Base-by-base conservation (phyloP, 2,797 vertebrate species). In the Gouania willdenowi region DNA sequence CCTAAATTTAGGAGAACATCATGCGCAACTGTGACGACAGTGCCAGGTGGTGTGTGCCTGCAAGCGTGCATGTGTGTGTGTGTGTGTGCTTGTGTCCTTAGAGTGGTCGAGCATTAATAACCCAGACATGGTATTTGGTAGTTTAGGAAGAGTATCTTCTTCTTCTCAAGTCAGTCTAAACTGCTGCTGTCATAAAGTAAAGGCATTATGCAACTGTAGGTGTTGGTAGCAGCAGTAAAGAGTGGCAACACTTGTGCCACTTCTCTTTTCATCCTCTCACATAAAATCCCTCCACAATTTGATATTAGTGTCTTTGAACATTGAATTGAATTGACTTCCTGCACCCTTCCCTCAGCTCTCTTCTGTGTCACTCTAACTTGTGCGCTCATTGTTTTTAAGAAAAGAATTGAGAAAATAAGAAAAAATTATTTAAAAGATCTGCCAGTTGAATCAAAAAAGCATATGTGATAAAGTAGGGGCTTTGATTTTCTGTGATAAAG, bases 1-100 rank as follows among this genome's bases (percentile, higher is more conserved):
- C 67, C 82, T 87, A 88, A 87, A 87, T 84, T 86, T 88, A 88
- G 85, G 66, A 67, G 67, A 63, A 66, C 67, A 79, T 76, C 71
- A 70, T 71, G 77, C n/a, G 69, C 69, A 48, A 43, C 50, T 35
- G 58, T 77, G 71, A 82, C 57, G 71, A 66, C 29, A 51, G 60
- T 37, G 71, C 55, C 53, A 64, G 56, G 64, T 70, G 62, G 21
- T 19, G 18, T 6, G 6, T 19, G 18, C 19, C 18, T 19, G 18
- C 3, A 3, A 19, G 6, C 19, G 18, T 19, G 18, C 3, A 18
- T 23, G 21, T 23, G 21, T 23, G 6, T 8, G 21, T 8, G 7
- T 2, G 8, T 8, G 21, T 7, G 20, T 45, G 31, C 10, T 19
- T 31, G 32, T 18, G 26, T 13, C 40, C 61, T 46, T 8, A 42